Evolutionary conservation across 2,888 invertebrate genomes (phyloP).

Genomic region (Drosophila macrospina): DNA sequence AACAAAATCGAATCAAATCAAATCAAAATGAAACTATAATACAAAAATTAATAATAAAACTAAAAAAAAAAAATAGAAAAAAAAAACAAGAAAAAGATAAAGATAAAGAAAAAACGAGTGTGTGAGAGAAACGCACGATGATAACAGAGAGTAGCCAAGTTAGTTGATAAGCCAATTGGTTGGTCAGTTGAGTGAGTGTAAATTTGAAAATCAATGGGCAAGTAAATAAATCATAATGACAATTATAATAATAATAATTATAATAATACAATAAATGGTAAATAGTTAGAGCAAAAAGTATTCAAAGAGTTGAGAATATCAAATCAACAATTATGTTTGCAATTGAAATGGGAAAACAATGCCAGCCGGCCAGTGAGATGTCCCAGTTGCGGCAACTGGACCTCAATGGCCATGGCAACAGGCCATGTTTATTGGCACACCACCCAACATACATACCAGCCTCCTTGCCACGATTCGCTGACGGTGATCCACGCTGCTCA

Average conservation of each 20-base stretch:
- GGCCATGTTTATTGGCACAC: conserved; percentile 1
- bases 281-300: background rate
- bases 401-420: background rate
- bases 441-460: conserved; percentile 65
- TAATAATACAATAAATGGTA: conserved; percentile 5
- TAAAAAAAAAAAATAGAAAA: background rate
- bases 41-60: no score
- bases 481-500: conserved; percentile 86
- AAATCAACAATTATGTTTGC: conserved; percentile 28
- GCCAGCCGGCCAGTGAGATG: background rate
- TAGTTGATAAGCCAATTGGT: conserved; percentile 35
- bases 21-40: background rate
- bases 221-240: conserved; percentile 3
- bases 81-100: background rate
- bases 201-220: conserved; percentile 11
- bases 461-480: conserved; percentile 59
- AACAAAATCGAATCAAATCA: background rate
- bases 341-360: conserved; percentile 26
- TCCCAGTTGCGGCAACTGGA: background rate
- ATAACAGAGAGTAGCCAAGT: conserved; percentile 28
- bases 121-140: conserved; percentile 2
- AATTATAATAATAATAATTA: conserved; percentile 1
- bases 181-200: conserved; percentile 14
- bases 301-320: conserved; percentile 13
- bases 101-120: background rate